Evolutionary conservation across 2,113 vertebrate genomes (phyloP).

Genomic region (Sphaerodactylus townsendi): DNA sequence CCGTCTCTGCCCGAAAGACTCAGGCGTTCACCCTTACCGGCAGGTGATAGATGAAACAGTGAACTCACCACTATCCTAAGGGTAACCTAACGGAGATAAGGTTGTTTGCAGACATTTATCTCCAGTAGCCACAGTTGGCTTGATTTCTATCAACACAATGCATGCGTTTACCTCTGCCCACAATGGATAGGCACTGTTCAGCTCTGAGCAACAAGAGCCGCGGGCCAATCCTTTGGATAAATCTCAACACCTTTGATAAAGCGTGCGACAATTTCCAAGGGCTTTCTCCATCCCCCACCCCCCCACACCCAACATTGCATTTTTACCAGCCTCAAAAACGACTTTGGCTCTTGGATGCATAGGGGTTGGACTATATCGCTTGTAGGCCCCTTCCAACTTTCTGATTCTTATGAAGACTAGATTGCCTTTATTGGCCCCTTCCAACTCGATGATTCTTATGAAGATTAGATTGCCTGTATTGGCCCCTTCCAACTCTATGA

Average conservation of each 20-base stretch:
- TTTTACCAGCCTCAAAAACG: too few relatives aligned
- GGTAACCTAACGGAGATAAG: background rate
- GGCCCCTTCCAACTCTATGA: too few relatives aligned
- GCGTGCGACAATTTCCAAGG: background rate
- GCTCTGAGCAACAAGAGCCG: too few relatives aligned
- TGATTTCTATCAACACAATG: background rate
- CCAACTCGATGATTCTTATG: too few relatives aligned
- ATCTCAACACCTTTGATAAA: background rate
- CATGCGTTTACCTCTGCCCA: background rate
- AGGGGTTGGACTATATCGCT: too few relatives aligned
- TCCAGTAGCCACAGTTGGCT: background rate
- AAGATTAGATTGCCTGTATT: too few relatives aligned
- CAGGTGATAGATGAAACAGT: background rate
- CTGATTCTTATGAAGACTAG: too few relatives aligned
- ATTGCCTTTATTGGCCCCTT: too few relatives aligned
- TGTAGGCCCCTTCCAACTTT: too few relatives aligned
- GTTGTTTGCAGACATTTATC: background rate
- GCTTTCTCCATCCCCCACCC: too few relatives aligned
- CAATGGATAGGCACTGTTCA: background rate
- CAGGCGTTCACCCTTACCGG: background rate
- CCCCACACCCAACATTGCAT: background rate
- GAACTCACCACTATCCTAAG: slow-evolving; percentile 2
- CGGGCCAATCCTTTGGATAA: too few relatives aligned
- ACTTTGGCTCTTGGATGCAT: too few relatives aligned
- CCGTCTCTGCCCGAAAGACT: background rate